phyloP scores from a whole-genome alignment of 2,113 vertebrate genomes.

The Hippopotamus amphibius region DNA sequence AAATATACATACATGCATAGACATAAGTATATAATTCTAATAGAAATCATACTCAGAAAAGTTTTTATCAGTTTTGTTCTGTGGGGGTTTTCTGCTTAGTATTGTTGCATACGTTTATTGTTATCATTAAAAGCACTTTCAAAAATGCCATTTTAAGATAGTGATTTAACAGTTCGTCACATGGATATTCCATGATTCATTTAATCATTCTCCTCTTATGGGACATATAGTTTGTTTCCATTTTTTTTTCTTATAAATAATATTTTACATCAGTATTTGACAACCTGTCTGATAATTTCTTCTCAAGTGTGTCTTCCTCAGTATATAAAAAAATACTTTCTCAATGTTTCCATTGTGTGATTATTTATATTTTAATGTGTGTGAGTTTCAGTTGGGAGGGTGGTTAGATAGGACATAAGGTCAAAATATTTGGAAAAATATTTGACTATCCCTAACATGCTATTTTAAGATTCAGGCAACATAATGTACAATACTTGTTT shows the following conservation, averaged over 20 bases:
- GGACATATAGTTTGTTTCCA: not conserved
- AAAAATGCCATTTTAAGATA: constrained; percentile 30
- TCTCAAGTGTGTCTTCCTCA: not conserved
- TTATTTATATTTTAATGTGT: constrained; percentile 5
- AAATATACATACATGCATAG: not conserved
- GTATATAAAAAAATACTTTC: not conserved
- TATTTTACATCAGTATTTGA: constrained; percentile 5
- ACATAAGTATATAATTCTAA: not conserved
- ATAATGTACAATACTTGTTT: constrained; percentile 5
- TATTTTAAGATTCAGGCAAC: not conserved
- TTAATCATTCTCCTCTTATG: not conserved
- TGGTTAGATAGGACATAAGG: not conserved
- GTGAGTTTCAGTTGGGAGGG: not conserved
- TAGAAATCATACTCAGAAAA: not conserved
- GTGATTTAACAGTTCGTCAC: not conserved
- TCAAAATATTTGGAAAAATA: constrained; percentile 46
- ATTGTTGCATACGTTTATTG: not conserved
- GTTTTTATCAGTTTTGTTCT: not conserved
- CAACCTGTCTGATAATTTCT: not conserved
- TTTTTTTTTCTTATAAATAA: not conserved
- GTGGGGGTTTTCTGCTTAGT: not conserved
- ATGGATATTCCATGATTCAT: not conserved
- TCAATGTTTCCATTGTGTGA: not conserved
- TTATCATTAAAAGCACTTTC: not conserved
- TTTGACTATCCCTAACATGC: not conserved